Conservation (phyloP, 2,113 vertebrate genomes). For the Alethe castanea region DNA sequence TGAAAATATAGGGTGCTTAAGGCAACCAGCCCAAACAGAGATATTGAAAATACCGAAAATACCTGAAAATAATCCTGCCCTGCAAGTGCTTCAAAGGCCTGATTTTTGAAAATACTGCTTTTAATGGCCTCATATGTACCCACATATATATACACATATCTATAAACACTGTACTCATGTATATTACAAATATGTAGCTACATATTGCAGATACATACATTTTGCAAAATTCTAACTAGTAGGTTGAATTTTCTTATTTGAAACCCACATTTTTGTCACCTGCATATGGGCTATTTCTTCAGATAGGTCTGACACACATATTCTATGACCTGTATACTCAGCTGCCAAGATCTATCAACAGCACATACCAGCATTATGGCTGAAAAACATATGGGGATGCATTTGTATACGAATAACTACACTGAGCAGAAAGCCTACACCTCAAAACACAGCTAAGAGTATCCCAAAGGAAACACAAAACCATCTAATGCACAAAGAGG, state of each 20-base stretch:
- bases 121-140: neutral
- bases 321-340: neutral
- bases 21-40: neutral
- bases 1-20: neutral
- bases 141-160: neutral
- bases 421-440: conserved; percentile 35
- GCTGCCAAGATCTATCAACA: conserved; percentile 39
- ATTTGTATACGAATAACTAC: conserved; percentile 15
- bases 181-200: neutral
- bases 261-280: neutral
- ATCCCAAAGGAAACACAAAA: conserved; percentile 51
- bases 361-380: neutral
- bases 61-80: neutral
- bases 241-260: neutral
- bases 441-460: conserved; percentile 10
- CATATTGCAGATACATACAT: neutral
- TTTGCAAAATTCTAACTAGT: neutral
- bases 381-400: conserved; percentile 30
- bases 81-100: neutral
- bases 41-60: neutral
- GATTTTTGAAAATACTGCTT: neutral
- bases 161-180: neutral
- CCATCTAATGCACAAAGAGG: conserved; percentile 22
- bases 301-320: neutral
- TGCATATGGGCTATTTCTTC: neutral